Evolutionary conservation across 2,888 invertebrate species (phyloP), one percentile per base, ranked within the genome.

Genomic region (Eueremaeus valkanovi): DNA sequence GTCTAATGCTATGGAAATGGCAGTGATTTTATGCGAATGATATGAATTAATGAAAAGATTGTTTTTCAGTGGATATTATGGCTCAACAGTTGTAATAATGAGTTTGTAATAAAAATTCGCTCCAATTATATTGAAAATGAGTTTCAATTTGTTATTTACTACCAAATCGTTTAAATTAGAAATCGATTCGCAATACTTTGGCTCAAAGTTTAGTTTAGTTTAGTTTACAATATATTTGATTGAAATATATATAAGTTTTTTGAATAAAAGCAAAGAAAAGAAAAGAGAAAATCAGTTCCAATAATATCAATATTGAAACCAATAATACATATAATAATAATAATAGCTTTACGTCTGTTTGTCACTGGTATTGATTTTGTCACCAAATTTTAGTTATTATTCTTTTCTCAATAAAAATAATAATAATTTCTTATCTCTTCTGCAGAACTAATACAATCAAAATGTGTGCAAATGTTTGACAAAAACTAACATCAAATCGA

Each of bases 111-210:
- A 16, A 3, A 27, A 31, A 61, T 29, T 29, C 9, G 29, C 27
- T 29, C 29, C 21, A 61, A 29, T 61, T 5, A 31, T 2, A 13
- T n/a, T 61, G 3, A 58, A 45, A 55, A 27, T 36, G 21, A 66
- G 33, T 36, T 36, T 16, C 16, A 51, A 51, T 51, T 16, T 16
- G 45, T n/a, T 16, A 13, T 45, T 51, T 51, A 51, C 51, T 51
- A n/a, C 6, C n/a, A 51, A 51, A 66, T 66, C 3, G 24, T 58
- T 24, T 24, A 6, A 58, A 58, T 36, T 21, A 58, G 36, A 66
- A 36, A 33, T 11, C 29, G 31, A 61, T 61, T n/a, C 33, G 33
- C 36, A 66, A 66, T 66, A 66, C 66, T 66, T 66, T 66, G 66
- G 66, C 66, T 66, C n/a, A 66, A n/a, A 58, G 8, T 51, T 51